A percentile compares a stretch with the other conserved stretches of the same genome.
Evolutionary conservation across 2,797 vertebrate species (phyloP).

Genomic region (Dendrocincla tyrannina): DNA sequence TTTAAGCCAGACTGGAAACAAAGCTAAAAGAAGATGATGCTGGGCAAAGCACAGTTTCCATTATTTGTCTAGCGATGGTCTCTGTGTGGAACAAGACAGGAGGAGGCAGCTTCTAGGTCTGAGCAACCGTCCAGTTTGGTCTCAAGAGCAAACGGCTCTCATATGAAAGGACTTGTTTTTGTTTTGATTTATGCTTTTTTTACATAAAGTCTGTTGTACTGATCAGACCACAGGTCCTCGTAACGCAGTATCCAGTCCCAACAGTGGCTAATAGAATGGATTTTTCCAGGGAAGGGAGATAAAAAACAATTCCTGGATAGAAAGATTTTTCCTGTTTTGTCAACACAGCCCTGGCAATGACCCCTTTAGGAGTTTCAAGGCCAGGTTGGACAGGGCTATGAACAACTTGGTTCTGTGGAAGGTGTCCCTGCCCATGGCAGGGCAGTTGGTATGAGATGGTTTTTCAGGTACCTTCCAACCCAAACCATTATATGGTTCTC

Average conservation of each 20-base stretch:
- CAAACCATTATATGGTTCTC: background rate
- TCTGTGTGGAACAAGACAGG: background rate
- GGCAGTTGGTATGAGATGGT: background rate
- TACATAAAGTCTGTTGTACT: background rate
- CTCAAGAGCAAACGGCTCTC: background rate
- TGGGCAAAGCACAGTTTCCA: background rate
- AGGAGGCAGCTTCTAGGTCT: background rate
- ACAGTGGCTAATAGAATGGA: background rate
- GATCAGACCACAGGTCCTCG: background rate
- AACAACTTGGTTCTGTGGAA: background rate
- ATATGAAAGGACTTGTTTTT: background rate
- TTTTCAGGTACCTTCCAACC: background rate
- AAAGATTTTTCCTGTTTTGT: background rate
- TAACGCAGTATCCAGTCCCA: background rate
- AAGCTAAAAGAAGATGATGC: background rate
- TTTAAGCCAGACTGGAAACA: constrained; percentile 13
- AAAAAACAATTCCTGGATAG: background rate
- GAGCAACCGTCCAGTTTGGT: background rate
- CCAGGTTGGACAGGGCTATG: background rate
- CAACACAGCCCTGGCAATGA: background rate
- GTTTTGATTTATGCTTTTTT: background rate
- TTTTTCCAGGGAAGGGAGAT: background rate
- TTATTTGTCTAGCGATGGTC: background rate
- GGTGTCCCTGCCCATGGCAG: background rate
- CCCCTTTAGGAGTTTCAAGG: background rate